These are phyloP conservation scores for Syngnathus scovelli DNA, from an alignment of 2,113 vertebrate genomes.

Conservation along the genomic window DNA sequence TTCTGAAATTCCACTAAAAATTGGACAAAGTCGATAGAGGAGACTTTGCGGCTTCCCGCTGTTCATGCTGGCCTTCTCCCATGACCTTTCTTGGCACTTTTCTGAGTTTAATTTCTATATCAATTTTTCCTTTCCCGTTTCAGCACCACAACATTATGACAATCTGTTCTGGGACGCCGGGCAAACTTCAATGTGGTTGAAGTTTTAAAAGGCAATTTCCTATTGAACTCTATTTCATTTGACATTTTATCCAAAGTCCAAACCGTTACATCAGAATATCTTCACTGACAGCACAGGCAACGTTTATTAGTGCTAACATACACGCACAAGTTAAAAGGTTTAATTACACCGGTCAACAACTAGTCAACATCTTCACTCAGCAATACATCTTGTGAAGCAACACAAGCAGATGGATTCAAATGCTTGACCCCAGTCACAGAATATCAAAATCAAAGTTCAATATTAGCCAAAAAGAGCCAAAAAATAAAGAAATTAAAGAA, in stretches of 20 bases:
- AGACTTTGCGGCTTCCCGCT: background rate
- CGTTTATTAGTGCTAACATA: too few species aligned
- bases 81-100: constrained; percentile 5
- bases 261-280: background rate
- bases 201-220: background rate
- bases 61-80: constrained; percentile 4
- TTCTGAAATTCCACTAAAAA: background rate
- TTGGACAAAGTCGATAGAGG: background rate
- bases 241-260: background rate
- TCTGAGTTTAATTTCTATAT: background rate
- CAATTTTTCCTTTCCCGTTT: background rate
- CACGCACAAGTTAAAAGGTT: too few species aligned
- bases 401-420: too few species aligned
- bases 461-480: too few species aligned
- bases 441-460: too few species aligned
- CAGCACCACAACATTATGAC: background rate
- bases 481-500: too few species aligned
- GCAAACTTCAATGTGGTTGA: background rate
- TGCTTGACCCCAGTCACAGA: too few species aligned
- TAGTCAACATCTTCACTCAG: too few species aligned
- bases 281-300: too few species aligned
- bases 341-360: too few species aligned
- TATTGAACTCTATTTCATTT: background rate
- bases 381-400: too few species aligned
- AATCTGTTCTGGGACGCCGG: background rate